These are phyloP conservation scores for Drosophila tanythrix DNA, from an alignment of 2,888 invertebrate species.

Conservation along the genomic window DNA sequence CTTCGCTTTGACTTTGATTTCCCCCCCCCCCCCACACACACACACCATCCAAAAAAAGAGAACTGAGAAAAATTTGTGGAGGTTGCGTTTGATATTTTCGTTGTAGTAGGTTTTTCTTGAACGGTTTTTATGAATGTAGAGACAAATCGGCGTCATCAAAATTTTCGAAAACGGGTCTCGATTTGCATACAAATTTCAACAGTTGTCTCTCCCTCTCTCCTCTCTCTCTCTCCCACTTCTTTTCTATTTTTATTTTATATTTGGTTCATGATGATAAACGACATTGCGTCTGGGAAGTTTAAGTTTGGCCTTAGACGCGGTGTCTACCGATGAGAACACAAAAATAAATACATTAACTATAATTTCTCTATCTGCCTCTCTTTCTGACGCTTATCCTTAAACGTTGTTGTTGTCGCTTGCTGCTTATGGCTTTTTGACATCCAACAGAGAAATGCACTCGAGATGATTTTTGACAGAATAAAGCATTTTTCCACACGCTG, in stretches of 20 bases:
- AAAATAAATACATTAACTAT: background rate
- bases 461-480: conserved; percentile 19
- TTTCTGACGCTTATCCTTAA: background rate
- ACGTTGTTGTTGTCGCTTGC: background rate
- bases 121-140: conserved; percentile 72
- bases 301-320: conserved; percentile 46
- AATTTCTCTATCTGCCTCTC: background rate
- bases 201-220: conserved; percentile 45
- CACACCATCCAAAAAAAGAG: background rate
- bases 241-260: conserved; percentile 8
- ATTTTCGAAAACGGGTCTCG: conserved; percentile 68
- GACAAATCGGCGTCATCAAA: conserved; percentile 84
- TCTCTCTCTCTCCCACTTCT: conserved; percentile 21
- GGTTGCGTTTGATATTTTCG: background rate
- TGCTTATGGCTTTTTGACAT: conserved; percentile 4
- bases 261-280: conserved; percentile 60
- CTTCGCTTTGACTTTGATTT: conserved; percentile 53
- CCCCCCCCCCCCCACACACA: background rate
- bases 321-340: conserved; percentile 36
- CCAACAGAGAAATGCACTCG: conserved; percentile 39
- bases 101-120: conserved; percentile 38
- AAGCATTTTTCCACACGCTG: conserved; percentile 22
- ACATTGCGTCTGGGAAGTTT: conserved; percentile 39
- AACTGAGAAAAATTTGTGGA: conserved; percentile 13
- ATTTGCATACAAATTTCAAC: conserved; percentile 72